phyloP scores from a whole-genome alignment of 53 echinoderm and acorn worm species.

The Antedon mediterranea region DNA sequence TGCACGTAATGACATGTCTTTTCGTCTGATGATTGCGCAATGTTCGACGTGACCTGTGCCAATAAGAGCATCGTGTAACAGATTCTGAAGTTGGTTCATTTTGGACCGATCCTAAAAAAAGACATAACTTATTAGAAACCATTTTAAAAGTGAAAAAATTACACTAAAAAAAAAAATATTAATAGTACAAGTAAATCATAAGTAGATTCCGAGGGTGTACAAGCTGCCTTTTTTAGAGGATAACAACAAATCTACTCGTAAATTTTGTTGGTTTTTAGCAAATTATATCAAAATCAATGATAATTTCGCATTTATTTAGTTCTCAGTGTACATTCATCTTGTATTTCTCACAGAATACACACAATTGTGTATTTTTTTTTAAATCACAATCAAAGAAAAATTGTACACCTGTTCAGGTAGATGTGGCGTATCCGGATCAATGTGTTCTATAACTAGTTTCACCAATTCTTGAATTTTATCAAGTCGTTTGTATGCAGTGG shows the following conservation, averaged over 20 bases:
- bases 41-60: constrained; percentile 86
- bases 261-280: no score
- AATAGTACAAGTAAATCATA: no score
- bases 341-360: no score
- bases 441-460: constrained; percentile 66
- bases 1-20: constrained; percentile 73
- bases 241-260: no score
- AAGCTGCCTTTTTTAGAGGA: no score
- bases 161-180: no score
- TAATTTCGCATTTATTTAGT: no score
- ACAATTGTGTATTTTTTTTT: no score
- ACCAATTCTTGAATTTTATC: constrained; percentile 92
- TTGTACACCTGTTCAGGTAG: constrained; percentile 60
- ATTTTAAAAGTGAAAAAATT: background rate
- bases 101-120: constrained; percentile 65
- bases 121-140: background rate
- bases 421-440: constrained; percentile 72
- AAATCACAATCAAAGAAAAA: background rate
- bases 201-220: no score
- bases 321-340: no score
- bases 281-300: no score
- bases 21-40: constrained; percentile 80
- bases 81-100: constrained; percentile 97
- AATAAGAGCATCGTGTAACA: constrained; percentile 88
- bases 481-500: constrained; percentile 40